Evolutionary conservation across 2,113 vertebrate genomes (phyloP), one percentile per base, ranked within the genome.

Genomic region (Xiphophorus hellerii): DNA sequence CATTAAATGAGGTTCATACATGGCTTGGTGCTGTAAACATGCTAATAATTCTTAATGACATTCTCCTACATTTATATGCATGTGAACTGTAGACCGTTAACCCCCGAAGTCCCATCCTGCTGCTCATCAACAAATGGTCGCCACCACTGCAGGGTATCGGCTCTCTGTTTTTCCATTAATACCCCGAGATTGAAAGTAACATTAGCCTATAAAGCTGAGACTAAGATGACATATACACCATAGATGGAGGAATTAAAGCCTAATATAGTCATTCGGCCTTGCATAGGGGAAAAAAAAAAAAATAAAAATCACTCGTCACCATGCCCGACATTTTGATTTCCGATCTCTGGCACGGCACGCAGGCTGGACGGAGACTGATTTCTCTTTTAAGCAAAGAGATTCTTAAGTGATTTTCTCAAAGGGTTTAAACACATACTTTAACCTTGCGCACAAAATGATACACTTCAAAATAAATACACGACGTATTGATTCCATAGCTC

Each of bases 81-180:
- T 87, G 78, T 88, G 82, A 90, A 93, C 88, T 88, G 71, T 28
- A 31, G 79, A 78, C 76, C 60, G 69, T 83, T 81, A 87, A 86
- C 83, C 72, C 85, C 74, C 76, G 73, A 58, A 69, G 67, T 63
- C 73, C 76, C 76, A 31, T 67, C 44, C 78, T 6, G 25, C 74
- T 28, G 33, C 78, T 85, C 84, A 85, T 79, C 89, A 81, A 77
- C 83, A 76, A 76, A 22, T 20, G 30, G 61, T 33, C 28, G 9
- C 74, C 66, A 62, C 84, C 84, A 85, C 87, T 83, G 83, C 66
- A 3, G 71, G 66, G 37, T 58, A 58, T 17, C 22, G 25, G 51
- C 70, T 82, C 85, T 84, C 85, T 87, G 89, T 87, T 93, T 92
- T 92, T 89, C 92, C 92, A 93, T 94, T 93, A 93, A 92, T 93